phyloP scores from a whole-genome alignment of 2,888 invertebrate genomes.

The Blastobasis lacticolella region DNA sequence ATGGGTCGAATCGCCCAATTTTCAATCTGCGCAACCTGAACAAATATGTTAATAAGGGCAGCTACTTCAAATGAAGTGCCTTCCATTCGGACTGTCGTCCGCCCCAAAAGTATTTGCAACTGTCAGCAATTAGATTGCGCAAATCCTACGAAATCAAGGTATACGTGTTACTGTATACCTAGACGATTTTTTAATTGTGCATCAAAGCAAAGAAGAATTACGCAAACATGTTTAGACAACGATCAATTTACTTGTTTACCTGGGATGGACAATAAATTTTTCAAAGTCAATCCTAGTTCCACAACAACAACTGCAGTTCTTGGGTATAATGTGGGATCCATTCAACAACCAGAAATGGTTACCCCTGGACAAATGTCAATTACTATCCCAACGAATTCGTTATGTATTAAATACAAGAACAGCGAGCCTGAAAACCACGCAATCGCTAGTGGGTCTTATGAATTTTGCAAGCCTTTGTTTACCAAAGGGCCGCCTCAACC shows the following conservation, averaged over 20 bases:
- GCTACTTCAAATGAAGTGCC: slow-evolving; percentile 6
- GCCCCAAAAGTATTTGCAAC: slow-evolving; percentile 8
- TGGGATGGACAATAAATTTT: slow-evolving; percentile 8
- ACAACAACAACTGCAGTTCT: background rate
- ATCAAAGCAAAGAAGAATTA: slow-evolving; percentile 2
- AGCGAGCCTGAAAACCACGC: too few species aligned
- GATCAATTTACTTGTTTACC: background rate
- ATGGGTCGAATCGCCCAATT: background rate
- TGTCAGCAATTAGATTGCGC: slow-evolving; percentile 19
- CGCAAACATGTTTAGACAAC: background rate
- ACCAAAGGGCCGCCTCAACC: slow-evolving; percentile 2
- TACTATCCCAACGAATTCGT: too few species aligned
- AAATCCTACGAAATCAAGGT: slow-evolving; percentile 10
- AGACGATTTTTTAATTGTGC: slow-evolving; percentile 11
- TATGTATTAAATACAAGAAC: too few species aligned
- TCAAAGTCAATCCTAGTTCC: slow-evolving; percentile 6
- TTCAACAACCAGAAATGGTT: background rate
- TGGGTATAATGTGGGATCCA: slow-evolving; percentile 8
- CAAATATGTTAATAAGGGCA: background rate
- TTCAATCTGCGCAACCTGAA: background rate
- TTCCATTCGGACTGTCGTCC: slow-evolving; percentile 7
- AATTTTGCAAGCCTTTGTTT: slow-evolving; percentile 6
- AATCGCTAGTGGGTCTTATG: slow-evolving; percentile 2
- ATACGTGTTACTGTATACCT: slow-evolving; percentile 14
- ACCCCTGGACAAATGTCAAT: background rate